These are phyloP conservation scores for Microcebus lehilahytsara DNA, from an alignment of 2,113 vertebrate genomes.

Conservation along the genomic window DNA sequence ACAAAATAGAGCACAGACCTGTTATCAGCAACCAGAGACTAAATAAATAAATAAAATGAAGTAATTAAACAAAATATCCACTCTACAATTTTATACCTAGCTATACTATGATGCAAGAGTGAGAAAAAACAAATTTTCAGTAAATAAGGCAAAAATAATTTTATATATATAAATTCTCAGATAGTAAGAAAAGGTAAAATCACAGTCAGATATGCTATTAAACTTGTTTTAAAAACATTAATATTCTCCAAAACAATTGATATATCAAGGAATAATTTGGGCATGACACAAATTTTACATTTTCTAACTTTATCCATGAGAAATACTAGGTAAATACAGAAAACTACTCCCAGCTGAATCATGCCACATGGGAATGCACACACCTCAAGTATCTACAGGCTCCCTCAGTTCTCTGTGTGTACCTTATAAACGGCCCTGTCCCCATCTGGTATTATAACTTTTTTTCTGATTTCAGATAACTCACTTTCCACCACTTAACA, in stretches of 20 bases:
- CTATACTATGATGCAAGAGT: neutral
- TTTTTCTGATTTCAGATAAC: neutral
- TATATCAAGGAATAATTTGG: neutral
- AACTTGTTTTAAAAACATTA: neutral
- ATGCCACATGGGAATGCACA: neutral
- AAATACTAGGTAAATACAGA: neutral
- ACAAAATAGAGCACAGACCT: neutral
- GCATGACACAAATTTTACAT: neutral
- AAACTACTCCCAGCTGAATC: neutral
- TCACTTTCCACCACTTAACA: neutral
- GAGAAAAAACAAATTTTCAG: neutral
- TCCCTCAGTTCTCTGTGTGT: too few relatives aligned
- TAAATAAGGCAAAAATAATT: neutral
- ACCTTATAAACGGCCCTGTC: neutral
- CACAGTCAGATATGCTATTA: neutral
- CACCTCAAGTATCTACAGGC: neutral
- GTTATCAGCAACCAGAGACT: neutral
- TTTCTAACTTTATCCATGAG: neutral
- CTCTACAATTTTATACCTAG: neutral
- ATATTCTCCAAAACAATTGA: neutral
- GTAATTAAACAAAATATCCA: neutral
- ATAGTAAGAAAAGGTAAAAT: neutral
- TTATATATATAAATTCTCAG: neutral
- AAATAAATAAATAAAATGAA: neutral
- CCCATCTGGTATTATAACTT: neutral